Conservation (phyloP, 2,888 invertebrate genomes). For the Embidobia sp. region DNA sequence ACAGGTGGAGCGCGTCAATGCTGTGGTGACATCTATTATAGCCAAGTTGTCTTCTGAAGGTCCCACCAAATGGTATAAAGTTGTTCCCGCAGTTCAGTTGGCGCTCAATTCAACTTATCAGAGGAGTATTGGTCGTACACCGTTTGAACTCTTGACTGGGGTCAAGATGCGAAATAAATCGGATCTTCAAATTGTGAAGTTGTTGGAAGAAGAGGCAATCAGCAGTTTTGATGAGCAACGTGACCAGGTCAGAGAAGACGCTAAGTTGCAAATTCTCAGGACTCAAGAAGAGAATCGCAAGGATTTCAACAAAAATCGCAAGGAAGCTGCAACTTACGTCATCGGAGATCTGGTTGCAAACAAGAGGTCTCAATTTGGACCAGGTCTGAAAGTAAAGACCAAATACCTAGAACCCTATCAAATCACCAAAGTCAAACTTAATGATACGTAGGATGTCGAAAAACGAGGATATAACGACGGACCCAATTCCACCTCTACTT, state of each 20-base stretch:
- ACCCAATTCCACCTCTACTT: background rate
- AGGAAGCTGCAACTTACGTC: slow-evolving; percentile 50
- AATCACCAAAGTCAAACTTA: background rate
- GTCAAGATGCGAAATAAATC: slow-evolving; percentile 10
- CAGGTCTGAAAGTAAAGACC: slow-evolving; percentile 67
- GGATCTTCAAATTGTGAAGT: slow-evolving; percentile 1
- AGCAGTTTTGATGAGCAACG: background rate
- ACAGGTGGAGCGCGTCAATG: slow-evolving; percentile 71
- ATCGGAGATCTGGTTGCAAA: slow-evolving; percentile 71
- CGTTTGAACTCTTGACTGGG: slow-evolving; percentile 9
- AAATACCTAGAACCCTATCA: slow-evolving; percentile 54
- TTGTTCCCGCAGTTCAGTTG: slow-evolving; percentile 31
- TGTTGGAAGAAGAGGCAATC: background rate
- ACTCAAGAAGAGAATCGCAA: background rate
- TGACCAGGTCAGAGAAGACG: background rate
- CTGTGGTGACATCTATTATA: background rate
- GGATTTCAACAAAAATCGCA: background rate
- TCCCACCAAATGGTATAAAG: background rate
- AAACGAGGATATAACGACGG: slow-evolving; percentile 15
- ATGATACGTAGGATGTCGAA: slow-evolving; percentile 35
- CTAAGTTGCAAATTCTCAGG: background rate
- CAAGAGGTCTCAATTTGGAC: slow-evolving; percentile 65
- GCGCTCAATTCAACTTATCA: slow-evolving; percentile 68
- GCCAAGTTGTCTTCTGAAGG: background rate
- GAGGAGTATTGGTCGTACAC: slow-evolving; percentile 63